Evolutionary conservation across 2,113 vertebrate genomes (phyloP).

Genomic region (Phylloscopus trochilus): DNA sequence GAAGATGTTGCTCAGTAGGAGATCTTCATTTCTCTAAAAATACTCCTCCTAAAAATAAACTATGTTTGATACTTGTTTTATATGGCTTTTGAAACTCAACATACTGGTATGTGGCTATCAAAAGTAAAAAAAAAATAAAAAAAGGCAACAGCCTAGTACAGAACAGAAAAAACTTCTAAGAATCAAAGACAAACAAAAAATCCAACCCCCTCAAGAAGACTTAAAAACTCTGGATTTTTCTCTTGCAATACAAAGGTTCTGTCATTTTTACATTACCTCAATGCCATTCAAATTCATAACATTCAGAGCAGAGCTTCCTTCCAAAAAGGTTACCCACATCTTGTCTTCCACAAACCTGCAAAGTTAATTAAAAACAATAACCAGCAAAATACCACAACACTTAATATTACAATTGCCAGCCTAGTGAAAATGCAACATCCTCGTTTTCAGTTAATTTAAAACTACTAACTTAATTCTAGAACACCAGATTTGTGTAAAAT

Average conservation of each 20-base stretch:
- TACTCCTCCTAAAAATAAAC: not conserved
- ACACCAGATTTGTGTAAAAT: not conserved
- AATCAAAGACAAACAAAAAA: not conserved
- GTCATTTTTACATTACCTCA: slow-evolving; percentile 78
- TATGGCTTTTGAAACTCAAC: not conserved
- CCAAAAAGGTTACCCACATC: slow-evolving; percentile 99
- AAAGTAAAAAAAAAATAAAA: not conserved
- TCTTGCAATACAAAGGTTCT: not conserved
- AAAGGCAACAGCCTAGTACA: not conserved
- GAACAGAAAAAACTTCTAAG: not conserved
- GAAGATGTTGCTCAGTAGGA: not conserved
- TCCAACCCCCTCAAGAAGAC: not conserved
- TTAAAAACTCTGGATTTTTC: not conserved
- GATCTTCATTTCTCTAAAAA: not conserved
- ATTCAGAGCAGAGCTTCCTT: slow-evolving; percentile 91
- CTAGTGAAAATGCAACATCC: not conserved
- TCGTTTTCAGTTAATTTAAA: not conserved
- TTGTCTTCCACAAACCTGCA: slow-evolving; percentile 96
- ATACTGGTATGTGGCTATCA: not conserved
- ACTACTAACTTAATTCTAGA: not conserved
- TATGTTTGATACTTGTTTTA: not conserved
- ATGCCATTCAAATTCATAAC: slow-evolving; percentile 85
- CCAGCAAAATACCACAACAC: not conserved
- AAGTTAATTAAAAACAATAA: slow-evolving; percentile 10
- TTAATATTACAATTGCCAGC: not conserved